These are phyloP conservation scores for Lycaena phlaeas DNA, from an alignment of 2,888 invertebrate species.

Conservation along the genomic window DNA sequence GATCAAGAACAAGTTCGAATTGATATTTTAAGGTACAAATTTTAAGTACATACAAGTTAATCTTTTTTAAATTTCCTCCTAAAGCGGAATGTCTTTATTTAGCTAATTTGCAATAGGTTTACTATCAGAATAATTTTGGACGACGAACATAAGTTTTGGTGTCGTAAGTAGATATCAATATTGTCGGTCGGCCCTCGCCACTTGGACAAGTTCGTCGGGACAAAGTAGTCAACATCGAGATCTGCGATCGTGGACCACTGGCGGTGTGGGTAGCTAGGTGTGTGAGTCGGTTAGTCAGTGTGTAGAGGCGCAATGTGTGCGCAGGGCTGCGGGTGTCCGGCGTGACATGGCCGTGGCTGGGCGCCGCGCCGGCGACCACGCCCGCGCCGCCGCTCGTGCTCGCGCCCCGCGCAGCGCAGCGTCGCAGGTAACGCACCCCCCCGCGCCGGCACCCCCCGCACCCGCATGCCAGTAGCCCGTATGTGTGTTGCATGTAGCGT, in stretches of 20 bases:
- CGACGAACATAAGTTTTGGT: too few relatives aligned
- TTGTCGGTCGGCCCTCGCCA: too few relatives aligned
- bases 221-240: too few relatives aligned
- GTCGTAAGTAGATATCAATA: too few relatives aligned
- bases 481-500: conserved; percentile 75
- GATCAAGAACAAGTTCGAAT: too few relatives aligned
- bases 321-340: conserved; percentile 85
- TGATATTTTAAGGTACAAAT: too few relatives aligned
- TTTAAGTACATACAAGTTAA: too few relatives aligned
- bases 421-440: conserved; percentile 54
- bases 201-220: too few relatives aligned
- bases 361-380: conserved; percentile 74
- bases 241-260: not conserved
- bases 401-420: conserved; percentile 81
- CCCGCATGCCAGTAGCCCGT: conserved; percentile 38
- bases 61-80: too few relatives aligned
- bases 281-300: conserved; percentile 27
- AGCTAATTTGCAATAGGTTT: too few relatives aligned
- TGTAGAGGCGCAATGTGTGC: conserved; percentile 55
- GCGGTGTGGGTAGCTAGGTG: not conserved
- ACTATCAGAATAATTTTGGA: too few relatives aligned
- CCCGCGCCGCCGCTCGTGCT: conserved; percentile 80
- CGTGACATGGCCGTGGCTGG: conserved; percentile 84
- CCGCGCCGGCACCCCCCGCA: conserved; percentile 33
- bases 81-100: too few relatives aligned